Base-by-base conservation (phyloP, 2,888 invertebrate genomes). In the Augochlorella aurata region DNA sequence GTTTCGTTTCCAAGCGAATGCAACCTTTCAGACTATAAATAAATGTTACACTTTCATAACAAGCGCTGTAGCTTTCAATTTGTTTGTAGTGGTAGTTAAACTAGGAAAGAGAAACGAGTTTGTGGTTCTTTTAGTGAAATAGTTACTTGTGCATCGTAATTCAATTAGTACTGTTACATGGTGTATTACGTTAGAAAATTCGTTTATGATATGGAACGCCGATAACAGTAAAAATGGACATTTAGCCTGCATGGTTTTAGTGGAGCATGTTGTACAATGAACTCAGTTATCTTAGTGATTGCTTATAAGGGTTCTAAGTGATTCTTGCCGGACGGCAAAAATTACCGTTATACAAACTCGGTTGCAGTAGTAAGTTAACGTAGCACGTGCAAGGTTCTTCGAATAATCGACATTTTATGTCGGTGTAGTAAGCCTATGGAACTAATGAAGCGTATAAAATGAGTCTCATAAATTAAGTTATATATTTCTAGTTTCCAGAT, bases 201-300 rank as follows among this genome's bases (percentile, higher is more conserved):
- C 12, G n/a, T 18, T 52, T 45, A 3, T 63, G 24, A 2, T 44
- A 50, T 63, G 61, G 18, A 10, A n/a, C 21, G 47, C 9, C 18
- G 38, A 65, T 9, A 18, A 10, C 54, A 16, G 50, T 50, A 49
- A 68, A 77, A 58, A 71, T 29, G 74, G n/a, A 44, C 47, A 63
- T 82, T 58, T 72, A 21, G 54, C 61, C 67, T 67, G 70, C 74
- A 79, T 79, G 71, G 52, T 18, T 77, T 49, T 38, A 50, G 66
- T 12, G 18, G 38, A 82, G 73, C 21, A 16, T 61, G 18, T 72
- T 75, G 67, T 24, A 52, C 21, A 76, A 71, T 79, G 78, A 82
- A 66, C 21, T 68, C 49, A 50, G 54, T 68, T 18, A 63, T 76
- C 71, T 63, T 68, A 81, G 66, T 73, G 65, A 21, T 73, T 71